A percentile compares a stretch with the other conserved stretches of the same genome.
phyloP scores from a whole-genome alignment of 2,797 vertebrate species.

The Tokudaia muenninki region DNA sequence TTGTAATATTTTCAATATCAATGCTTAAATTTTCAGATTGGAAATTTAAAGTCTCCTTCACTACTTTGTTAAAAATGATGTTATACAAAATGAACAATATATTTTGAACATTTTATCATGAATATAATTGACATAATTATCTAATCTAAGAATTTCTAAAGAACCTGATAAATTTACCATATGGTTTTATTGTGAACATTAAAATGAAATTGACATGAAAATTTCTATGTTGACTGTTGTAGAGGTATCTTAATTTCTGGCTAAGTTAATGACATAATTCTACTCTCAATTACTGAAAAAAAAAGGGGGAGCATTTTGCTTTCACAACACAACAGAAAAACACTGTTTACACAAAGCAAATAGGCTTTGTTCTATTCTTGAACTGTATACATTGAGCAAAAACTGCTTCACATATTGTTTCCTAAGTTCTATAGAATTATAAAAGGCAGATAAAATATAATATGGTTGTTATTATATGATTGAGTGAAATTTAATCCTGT shows the following conservation, averaged over 20 bases:
- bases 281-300: background rate
- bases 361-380: background rate
- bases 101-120: background rate
- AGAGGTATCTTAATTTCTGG: constrained; percentile 50
- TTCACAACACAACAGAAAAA: background rate
- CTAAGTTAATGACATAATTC: background rate
- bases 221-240: background rate
- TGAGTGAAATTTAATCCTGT: background rate
- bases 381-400: background rate
- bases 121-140: background rate
- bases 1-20: background rate
- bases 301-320: constrained; percentile 23
- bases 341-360: background rate
- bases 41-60: background rate
- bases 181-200: constrained; percentile 12
- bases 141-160: background rate
- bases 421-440: background rate
- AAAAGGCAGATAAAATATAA: background rate
- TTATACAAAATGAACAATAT: constrained; percentile 18
- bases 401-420: constrained; percentile 1
- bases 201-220: constrained; percentile 4
- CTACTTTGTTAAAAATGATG: background rate
- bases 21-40: background rate
- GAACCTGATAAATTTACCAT: background rate
- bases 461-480: constrained; percentile 29